A percentile compares a stretch with the other conserved stretches of the same genome.
Conservation (phyloP, 2,797 vertebrate genomes). For the Pogoniulus pusillus region DNA sequence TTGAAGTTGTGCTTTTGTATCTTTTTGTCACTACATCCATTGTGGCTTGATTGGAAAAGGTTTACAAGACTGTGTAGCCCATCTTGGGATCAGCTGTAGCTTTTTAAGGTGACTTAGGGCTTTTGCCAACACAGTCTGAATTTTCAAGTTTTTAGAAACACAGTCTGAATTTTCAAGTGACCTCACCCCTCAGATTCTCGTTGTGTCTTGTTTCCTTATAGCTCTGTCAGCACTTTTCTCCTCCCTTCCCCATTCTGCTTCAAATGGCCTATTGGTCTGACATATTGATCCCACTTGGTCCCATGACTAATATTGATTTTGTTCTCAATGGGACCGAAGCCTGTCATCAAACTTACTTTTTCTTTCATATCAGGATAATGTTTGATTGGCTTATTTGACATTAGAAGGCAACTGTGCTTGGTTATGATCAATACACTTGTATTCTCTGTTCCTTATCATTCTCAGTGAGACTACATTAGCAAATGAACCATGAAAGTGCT, state of each 20-base stretch:
- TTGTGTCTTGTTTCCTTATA: constrained; percentile 5
- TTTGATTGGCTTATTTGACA: constrained; percentile 78
- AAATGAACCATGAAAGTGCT: constrained; percentile 55
- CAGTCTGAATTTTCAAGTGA: neutral
- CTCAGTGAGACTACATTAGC: constrained; percentile 36
- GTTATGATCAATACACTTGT: constrained; percentile 82
- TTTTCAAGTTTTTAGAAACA: constrained; percentile 34
- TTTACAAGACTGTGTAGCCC: neutral
- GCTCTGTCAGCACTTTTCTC: constrained; percentile 57
- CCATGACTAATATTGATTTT: constrained; percentile 86
- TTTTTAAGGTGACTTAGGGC: neutral
- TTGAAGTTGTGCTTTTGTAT: neutral
- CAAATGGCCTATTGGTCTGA: constrained; percentile 65
- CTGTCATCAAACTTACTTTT: constrained; percentile 79
- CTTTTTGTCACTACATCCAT: neutral
- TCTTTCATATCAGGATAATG: constrained; percentile 68
- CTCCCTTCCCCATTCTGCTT: constrained; percentile 4
- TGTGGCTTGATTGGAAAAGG: neutral
- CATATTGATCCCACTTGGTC: constrained; percentile 74
- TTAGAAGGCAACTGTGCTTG: constrained; percentile 56
- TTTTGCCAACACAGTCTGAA: neutral
- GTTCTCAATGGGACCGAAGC: constrained; percentile 72
- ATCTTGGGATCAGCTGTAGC: neutral
- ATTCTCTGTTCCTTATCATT: constrained; percentile 72
- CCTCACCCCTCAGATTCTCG: neutral